Percentiles rank a stretch among this genome's conserved stretches.
phyloP scores from a whole-genome alignment of 2,888 invertebrate species.

The Chaetogeoica ovagalla region DNA sequence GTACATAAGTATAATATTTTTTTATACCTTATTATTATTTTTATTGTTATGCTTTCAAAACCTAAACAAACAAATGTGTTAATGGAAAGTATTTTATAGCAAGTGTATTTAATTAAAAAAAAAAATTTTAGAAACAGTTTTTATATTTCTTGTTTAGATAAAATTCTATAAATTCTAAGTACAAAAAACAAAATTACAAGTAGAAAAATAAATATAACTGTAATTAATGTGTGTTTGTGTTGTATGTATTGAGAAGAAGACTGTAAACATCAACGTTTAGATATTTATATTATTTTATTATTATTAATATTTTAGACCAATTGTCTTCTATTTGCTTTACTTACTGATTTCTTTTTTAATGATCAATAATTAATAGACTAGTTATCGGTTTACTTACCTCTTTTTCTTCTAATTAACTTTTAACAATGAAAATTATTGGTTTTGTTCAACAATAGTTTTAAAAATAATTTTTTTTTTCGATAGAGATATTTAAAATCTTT shows the following conservation, averaged over 20 bases:
- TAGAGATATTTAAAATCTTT: not conserved
- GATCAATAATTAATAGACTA: constrained; percentile 39
- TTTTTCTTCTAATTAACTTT: constrained; percentile 22
- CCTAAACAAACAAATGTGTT: constrained; percentile 47
- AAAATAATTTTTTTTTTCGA: constrained; percentile 11
- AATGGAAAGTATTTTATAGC: constrained; percentile 48
- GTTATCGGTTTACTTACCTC: constrained; percentile 15
- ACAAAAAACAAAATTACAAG: constrained; percentile 47
- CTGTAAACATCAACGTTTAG: constrained; percentile 52
- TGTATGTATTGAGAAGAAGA: constrained; percentile 51
- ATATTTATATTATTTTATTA: constrained; percentile 51
- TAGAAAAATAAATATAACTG: constrained; percentile 33
- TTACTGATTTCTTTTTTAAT: constrained; percentile 44
- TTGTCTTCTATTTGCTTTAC: constrained; percentile 52
- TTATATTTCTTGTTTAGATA: constrained; percentile 10
- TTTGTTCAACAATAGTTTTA: constrained; percentile 1
- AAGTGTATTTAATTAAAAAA: constrained; percentile 33
- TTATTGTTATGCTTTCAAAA: constrained; percentile 51
- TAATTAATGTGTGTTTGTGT: constrained; percentile 45
- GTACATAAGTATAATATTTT: constrained; percentile 45
- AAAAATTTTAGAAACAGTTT: constrained; percentile 22
- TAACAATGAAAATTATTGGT: not conserved
- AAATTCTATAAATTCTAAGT: constrained; percentile 39
- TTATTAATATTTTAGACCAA: constrained; percentile 52
- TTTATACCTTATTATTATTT: constrained; percentile 37